A percentile compares a stretch with the other conserved stretches of the same genome.
phyloP scores from a whole-genome alignment of 2,113 vertebrate species.

The Lampris megalopsis region DNA sequence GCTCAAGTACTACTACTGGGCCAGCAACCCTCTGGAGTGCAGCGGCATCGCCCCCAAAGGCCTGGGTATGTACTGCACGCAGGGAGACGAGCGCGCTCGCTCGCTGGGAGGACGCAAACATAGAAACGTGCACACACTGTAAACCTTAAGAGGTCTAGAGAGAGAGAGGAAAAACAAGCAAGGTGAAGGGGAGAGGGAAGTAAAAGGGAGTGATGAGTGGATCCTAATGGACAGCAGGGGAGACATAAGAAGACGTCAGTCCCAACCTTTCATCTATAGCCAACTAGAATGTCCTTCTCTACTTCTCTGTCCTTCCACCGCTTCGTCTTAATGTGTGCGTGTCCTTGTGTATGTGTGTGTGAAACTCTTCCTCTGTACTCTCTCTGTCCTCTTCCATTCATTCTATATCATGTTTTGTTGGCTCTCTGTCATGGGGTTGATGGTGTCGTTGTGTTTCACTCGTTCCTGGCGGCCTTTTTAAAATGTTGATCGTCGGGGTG shows the following conservation, averaged over 20 bases:
- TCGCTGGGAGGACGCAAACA: background rate
- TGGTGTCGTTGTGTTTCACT: too few species aligned
- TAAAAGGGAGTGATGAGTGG: background rate
- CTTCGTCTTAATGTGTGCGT: background rate
- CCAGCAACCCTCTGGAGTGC: slow-evolving; percentile 93
- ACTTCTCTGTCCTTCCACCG: too few species aligned
- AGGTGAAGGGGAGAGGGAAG: background rate
- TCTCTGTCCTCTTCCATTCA: too few species aligned
- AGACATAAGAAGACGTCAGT: background rate
- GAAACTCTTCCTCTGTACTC: too few species aligned
- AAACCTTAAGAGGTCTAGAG: background rate
- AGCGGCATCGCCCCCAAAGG: slow-evolving; percentile 96
- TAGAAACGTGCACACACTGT: background rate
- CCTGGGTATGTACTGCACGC: slow-evolving; percentile 84
- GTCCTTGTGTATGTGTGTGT: slow-evolving; percentile 1
- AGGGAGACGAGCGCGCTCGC: background rate
- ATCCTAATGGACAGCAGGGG: background rate
- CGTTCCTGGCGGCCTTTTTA: too few species aligned
- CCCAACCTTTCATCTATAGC: too few species aligned
- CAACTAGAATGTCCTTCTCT: too few species aligned
- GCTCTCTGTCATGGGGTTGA: too few species aligned
- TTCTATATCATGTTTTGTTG: background rate
- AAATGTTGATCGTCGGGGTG: too few species aligned
- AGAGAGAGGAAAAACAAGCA: background rate
- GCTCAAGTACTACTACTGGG: slow-evolving; percentile 99